phyloP scores from a whole-genome alignment of 2,888 invertebrate species.

The Plusia festucae region DNA sequence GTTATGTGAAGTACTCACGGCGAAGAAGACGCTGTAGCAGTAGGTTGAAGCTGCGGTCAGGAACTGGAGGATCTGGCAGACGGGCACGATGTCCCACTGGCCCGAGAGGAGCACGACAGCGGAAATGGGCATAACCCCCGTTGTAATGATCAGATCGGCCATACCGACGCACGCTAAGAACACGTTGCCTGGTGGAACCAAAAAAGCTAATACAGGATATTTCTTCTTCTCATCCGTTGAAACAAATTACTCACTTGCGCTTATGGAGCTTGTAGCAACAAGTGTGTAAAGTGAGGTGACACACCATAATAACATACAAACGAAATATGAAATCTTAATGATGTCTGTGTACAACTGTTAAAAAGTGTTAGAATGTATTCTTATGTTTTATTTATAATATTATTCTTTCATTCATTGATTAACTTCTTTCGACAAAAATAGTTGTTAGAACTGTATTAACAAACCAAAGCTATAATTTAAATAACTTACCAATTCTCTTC shows the following conservation, averaged over 20 bases:
- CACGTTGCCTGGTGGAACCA: conserved; percentile 89
- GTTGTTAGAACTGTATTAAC: neutral
- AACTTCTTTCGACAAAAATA: neutral
- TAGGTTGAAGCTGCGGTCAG: conserved; percentile 91
- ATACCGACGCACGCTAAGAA: conserved; percentile 94
- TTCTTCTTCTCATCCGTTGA: neutral
- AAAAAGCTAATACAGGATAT: neutral
- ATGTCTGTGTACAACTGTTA: too few relatives aligned
- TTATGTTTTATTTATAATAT: too few relatives aligned
- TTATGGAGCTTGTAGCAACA: neutral
- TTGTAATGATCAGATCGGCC: conserved; percentile 92
- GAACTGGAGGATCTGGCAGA: conserved; percentile 92
- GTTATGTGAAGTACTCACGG: conserved; percentile 76
- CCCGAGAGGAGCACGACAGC: conserved; percentile 92
- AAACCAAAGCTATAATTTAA: neutral
- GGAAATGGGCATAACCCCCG: conserved; percentile 91
- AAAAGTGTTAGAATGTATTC: too few relatives aligned
- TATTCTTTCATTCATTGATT: too few relatives aligned
- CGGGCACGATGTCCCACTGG: conserved; percentile 86
- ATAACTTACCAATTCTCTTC: conserved; percentile 63
- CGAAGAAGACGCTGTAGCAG: conserved; percentile 77
- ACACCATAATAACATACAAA: too few relatives aligned
- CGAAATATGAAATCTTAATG: too few relatives aligned
- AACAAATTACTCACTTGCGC: neutral
- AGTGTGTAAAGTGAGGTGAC: neutral